phyloP scores from a whole-genome alignment of 1,140 invertebrate genomes.

The Aphis craccivora region DNA sequence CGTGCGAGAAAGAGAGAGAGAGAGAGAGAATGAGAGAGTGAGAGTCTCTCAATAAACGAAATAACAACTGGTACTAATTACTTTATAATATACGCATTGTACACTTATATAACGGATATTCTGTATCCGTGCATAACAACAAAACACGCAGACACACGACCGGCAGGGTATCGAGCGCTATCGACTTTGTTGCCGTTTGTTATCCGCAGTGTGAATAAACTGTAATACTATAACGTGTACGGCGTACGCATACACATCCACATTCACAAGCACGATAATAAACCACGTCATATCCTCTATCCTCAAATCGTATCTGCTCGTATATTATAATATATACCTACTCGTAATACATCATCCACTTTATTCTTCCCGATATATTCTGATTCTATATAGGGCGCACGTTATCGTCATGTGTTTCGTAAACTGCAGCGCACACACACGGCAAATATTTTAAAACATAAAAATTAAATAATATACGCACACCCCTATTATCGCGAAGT shows the following conservation, averaged over 20 bases:
- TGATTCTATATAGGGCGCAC: not conserved
- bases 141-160: constrained; percentile 9
- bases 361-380: not conserved
- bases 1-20: not conserved
- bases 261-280: not conserved
- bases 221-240: not conserved
- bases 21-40: not conserved
- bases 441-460: not conserved
- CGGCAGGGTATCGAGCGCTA: not conserved
- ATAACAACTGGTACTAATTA: constrained; percentile 55
- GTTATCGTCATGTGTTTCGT: not conserved
- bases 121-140: not conserved
- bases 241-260: no score
- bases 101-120: not conserved
- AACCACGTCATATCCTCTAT: not conserved
- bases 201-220: constrained; percentile 48
- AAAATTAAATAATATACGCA: not conserved
- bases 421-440: not conserved
- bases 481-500: not conserved
- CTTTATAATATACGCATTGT: not conserved
- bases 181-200: constrained; percentile 1
- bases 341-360: not conserved
- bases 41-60: constrained; percentile 15
- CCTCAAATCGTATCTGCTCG: not conserved
- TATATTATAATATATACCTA: not conserved